Percentiles rank a stretch among this genome's conserved stretches.
phyloP scores from a whole-genome alignment of 2,797 vertebrate species.

The Eupleurogrammus muticus region DNA sequence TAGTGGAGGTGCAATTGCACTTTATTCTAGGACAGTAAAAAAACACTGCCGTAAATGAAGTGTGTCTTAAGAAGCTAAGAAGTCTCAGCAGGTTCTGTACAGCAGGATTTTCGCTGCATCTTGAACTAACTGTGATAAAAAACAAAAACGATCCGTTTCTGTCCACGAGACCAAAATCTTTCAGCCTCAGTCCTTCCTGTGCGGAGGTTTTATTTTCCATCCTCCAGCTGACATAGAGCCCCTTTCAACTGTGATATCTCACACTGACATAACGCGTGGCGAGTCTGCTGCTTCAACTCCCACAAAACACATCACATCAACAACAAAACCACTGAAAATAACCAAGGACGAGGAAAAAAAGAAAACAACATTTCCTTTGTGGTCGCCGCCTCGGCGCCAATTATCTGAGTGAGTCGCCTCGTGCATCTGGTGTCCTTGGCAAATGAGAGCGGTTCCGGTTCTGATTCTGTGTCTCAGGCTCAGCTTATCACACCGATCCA shows the following conservation, averaged over 20 bases:
- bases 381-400: slow-evolving; percentile 11
- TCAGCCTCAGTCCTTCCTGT: too few species aligned
- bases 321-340: slow-evolving; percentile 27
- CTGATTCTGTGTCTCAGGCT: slow-evolving; percentile 18
- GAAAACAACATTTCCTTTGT: slow-evolving; percentile 23
- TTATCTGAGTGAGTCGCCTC: slow-evolving; percentile 13
- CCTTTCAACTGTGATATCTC: background rate
- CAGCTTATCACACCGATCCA: slow-evolving; percentile 43
- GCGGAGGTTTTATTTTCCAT: background rate
- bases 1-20: too few species aligned
- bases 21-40: too few species aligned
- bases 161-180: too few species aligned
- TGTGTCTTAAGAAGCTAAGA: too few species aligned
- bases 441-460: slow-evolving; percentile 34
- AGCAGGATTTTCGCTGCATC: too few species aligned
- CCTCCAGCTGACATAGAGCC: background rate
- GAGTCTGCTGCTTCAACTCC: slow-evolving; percentile 6
- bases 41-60: too few species aligned
- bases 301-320: slow-evolving; percentile 8
- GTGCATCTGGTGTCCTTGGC: slow-evolving; percentile 26
- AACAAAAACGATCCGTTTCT: background rate
- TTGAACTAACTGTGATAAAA: too few species aligned
- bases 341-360: background rate
- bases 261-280: slow-evolving; percentile 3
- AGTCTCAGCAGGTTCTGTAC: too few species aligned